Evolutionary conservation across 1,140 invertebrate species (phyloP), one percentile per base, ranked within the genome.

Genomic region (Prorops nasuta): DNA sequence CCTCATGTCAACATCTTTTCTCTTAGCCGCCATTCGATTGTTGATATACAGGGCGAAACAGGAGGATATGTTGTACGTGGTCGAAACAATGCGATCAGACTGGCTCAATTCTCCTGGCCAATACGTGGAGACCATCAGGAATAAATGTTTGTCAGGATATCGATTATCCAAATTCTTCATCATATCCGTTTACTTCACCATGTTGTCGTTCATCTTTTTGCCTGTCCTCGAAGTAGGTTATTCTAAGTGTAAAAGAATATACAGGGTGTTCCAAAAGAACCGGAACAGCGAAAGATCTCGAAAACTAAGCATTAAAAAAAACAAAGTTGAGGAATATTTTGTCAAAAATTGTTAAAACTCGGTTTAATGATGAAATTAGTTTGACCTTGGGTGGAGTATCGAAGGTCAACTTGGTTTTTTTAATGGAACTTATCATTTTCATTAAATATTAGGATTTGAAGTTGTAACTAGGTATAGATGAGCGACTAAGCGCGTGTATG

Each of bases 151-250:
- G 6, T 47, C 58, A n/a, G 41, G 56, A 0, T 71, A 60, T 15
- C 58, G 46, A 0, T 24, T 71, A 0, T 39, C 63, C 1, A 71
- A 67, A 43, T 48, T 47, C n/a, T 73, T 73, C 14, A 56, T 60
- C 22, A 44, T 51, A 2, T 60, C 52, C 16, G 62, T 65, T 3
- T 18, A 18, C 2, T 10, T 50, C 2, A 56, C 57, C 1, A 18
- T 56, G 0, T 1, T 15, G 0, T 1, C 36, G 1, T 69, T 70
- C 22, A 42, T 56, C 32, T 24, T 36, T 6, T 9, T 47, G 21
- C 60, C 69, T 0, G 15, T 59, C n/a, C 6, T 71, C 8, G 60
- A 71, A 43, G 67, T 71, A 56, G 17, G 51, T 45, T 16, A 44
- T 20, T 44, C 17, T 15, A 37, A n/a, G n/a, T n/a, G 18, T 44